Conservation (phyloP, 1,140 invertebrate species). For the Lordiphosa collinella region DNA sequence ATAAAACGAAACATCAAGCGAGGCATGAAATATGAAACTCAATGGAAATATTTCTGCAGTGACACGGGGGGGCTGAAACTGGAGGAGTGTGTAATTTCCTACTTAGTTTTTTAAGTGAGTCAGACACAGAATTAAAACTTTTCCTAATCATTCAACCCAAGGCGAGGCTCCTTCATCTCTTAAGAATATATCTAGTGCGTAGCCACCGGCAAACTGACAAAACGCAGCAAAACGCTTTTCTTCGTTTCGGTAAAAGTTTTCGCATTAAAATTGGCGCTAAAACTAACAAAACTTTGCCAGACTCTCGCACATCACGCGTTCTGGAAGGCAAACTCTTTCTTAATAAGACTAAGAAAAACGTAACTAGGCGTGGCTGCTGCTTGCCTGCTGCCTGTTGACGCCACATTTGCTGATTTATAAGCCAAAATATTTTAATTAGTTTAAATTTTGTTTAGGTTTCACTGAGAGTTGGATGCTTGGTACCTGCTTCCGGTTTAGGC, state of each 20-base stretch:
- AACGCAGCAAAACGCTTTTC: conserved; percentile 16
- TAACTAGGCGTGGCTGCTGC: background rate
- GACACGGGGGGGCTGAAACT: conserved; percentile 8
- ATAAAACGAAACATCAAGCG: conserved; percentile 27
- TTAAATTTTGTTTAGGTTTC: conserved; percentile 21
- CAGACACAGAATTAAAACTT: conserved; percentile 36
- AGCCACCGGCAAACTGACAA: conserved; percentile 13
- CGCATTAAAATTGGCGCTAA: conserved; percentile 47
- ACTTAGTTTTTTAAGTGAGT: conserved; percentile 17
- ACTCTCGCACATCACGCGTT: no score
- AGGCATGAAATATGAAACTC: conserved; percentile 54
- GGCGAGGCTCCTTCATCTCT: conserved; percentile 1
- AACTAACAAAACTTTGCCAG: conserved; percentile 36
- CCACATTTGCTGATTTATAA: conserved; percentile 33
- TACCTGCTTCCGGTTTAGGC: conserved; percentile 3
- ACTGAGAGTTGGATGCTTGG: background rate
- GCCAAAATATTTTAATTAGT: conserved; percentile 49
- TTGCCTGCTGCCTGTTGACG: background rate
- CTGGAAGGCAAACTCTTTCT: no score
- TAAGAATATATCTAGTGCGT: background rate
- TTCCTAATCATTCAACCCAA: conserved; percentile 31
- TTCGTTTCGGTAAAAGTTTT: conserved; percentile 27
- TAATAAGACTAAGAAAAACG: no score
- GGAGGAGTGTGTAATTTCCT: conserved; percentile 13
- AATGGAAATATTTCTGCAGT: conserved; percentile 7